Evolutionary conservation across 2,113 vertebrate species (phyloP), one percentile per base, ranked within the genome.

Genomic region (Sclerurus mexicanus): DNA sequence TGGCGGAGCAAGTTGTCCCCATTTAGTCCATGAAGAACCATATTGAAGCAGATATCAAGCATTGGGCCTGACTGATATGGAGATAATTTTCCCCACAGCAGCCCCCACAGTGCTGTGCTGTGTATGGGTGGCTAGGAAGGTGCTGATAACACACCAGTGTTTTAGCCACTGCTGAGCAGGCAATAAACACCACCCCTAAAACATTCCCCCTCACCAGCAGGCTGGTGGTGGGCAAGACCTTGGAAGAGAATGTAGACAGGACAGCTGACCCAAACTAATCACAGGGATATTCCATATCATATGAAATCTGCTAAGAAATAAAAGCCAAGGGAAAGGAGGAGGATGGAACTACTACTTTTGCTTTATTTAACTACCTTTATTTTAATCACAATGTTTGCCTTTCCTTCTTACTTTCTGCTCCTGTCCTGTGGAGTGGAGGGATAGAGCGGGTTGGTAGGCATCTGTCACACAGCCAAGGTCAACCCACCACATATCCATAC

Each of bases 21-120:
- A 9, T 75, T 23, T 9, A 67, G 23, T 12, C 14, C 25, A 3
- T 31, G 14, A 4, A 71, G 52, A 27, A 56, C 2, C 8, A 39
- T 3, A 5, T 3, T 33, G 20, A 22, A 90, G 10, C 4, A 74
- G 27, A 58, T 33, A n/a, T 1, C 1, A 3, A 63, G 8, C 10
- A 7, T 0, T n/a, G 18, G 6, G 22, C 33, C 18, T 62, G 35
- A 17, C 17, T 62, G 44, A 58, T 13, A 30, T 23, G 28, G 23
- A 50, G 7, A 64, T 50, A 25, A 9, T 28, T 37, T 44, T 64
- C 13, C 35, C 9, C 10, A 4, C 23, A 44, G 27, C 35, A 58
- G 8, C 12, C 12, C 25, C 11, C 10, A 5, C 3, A 53, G 7
- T 7, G 11, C 40, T 35, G 30, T 16, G 7, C 9, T 31, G 13